Evolutionary conservation across 1,140 invertebrate genomes (phyloP).

Genomic region (Scylla paramamosain): DNA sequence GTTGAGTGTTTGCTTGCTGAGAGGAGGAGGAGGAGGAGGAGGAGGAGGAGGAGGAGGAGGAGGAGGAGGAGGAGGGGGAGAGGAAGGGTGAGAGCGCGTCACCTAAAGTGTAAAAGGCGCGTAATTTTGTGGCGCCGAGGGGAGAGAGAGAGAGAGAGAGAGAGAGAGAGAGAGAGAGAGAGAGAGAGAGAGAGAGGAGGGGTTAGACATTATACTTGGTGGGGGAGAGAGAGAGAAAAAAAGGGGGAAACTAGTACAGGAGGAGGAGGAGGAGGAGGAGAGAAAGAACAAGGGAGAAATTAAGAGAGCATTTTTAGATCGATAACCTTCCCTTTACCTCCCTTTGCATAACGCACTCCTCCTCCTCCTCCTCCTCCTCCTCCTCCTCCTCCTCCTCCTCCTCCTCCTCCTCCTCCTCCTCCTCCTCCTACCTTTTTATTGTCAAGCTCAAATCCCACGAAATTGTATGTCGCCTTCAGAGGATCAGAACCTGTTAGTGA

Average conservation of each 20-base stretch:
- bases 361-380: no score
- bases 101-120: not conserved
- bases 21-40: not conserved
- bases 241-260: no score
- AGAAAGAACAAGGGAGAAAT: not conserved
- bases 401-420: slow-evolving; percentile 13
- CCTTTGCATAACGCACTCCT: no score
- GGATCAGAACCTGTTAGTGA: no score
- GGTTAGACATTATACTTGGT: no score
- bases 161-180: slow-evolving; percentile 18
- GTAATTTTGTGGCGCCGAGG: not conserved
- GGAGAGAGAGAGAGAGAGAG: not conserved
- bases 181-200: not conserved
- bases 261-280: no score
- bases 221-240: no score
- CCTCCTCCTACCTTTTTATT: not conserved
- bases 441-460: no score
- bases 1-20: no score
- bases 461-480: no score
- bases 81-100: not conserved
- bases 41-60: not conserved
- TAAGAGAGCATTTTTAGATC: not conserved
- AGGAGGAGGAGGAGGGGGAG: not conserved
- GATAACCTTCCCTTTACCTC: no score
- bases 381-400: no score